phyloP scores from a whole-genome alignment of 92 coral and sea anemone genomes.

The Parazoanthus atlanticus region DNA sequence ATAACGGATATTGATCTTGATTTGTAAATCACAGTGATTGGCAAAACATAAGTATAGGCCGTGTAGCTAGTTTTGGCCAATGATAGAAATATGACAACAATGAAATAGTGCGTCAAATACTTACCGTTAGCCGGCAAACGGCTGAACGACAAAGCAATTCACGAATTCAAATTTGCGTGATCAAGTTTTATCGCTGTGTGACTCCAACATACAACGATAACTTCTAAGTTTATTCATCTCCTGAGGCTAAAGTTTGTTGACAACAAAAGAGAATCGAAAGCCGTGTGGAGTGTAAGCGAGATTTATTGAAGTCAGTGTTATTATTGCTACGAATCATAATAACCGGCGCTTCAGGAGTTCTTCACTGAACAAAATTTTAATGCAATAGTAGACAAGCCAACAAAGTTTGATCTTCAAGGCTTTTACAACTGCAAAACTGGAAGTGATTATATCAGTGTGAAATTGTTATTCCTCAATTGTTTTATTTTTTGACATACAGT shows the following conservation, averaged over 20 bases:
- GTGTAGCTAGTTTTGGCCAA: no score
- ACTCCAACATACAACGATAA: background rate
- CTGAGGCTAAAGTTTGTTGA: background rate
- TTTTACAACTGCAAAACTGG: background rate
- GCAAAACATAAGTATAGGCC: no score
- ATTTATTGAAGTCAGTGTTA: background rate
- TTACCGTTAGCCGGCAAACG: background rate
- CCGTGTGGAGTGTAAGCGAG: background rate
- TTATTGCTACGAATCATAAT: background rate
- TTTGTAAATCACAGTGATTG: no score
- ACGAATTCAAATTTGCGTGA: background rate
- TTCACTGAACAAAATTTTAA: no score
- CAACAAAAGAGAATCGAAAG: slow-evolving; percentile 6
- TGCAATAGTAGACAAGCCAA: background rate
- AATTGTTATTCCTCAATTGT: background rate
- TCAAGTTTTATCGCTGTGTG: background rate
- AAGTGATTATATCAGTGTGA: background rate
- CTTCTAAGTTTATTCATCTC: background rate
- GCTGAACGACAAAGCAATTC: background rate
- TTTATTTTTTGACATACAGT: background rate
- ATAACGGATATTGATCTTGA: no score
- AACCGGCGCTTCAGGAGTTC: background rate
- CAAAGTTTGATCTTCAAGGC: background rate
- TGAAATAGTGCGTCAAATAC: background rate
- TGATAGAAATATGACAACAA: no score